Base-by-base conservation (phyloP, 2,113 vertebrate species). In the Cavia aperea region DNA sequence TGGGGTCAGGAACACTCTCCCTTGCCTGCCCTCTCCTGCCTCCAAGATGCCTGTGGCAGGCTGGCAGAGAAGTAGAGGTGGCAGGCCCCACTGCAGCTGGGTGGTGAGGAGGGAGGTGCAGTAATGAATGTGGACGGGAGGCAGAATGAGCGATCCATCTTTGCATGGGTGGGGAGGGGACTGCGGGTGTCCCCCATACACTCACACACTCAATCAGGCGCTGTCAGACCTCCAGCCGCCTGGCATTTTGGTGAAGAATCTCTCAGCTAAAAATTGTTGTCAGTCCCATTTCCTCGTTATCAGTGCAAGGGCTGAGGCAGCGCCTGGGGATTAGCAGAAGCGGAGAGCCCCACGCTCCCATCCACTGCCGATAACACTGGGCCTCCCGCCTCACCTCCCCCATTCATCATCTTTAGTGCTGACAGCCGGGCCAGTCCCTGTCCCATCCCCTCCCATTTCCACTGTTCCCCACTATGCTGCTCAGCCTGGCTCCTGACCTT, bases 331-430 rank as follows among this genome's bases (percentile, higher is more conserved):
- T 98, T 98, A 98, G 97, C 98, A 89, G 91, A 94, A 96, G 97
- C 96, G 77, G 97, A 95, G 92, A 97, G 97, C 96, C 97, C 97
- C 96, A 4, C 97, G 97, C 97, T 95, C 97, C 97, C 97, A 97
- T 97, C 95, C 94, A 2, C 95, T 9, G 82, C 95, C 89, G 94
- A 96, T 96, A 96, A 96, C 96, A 95, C 90, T 3, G 54, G 94
- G 93, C 96, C 98, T 98, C 98, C 97, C 95, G 96, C 96, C 98
- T 98, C 98, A 98, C 98, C 98, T 98, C 98, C 97, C 97, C 98
- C 99, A 99, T 99, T 99, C 99, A 99, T 99, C 99, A 99, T 99
- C 98, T 99, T 99, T 99, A 99, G 98, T 97, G 97, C 98, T 99
- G 99, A 99, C 99, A 99, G 98, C 98, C 98, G 96, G 96, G 18